Evolutionary conservation across 2,113 vertebrate species (phyloP), one percentile per base, ranked within the genome.

Genomic region (Larimichthys crocea): DNA sequence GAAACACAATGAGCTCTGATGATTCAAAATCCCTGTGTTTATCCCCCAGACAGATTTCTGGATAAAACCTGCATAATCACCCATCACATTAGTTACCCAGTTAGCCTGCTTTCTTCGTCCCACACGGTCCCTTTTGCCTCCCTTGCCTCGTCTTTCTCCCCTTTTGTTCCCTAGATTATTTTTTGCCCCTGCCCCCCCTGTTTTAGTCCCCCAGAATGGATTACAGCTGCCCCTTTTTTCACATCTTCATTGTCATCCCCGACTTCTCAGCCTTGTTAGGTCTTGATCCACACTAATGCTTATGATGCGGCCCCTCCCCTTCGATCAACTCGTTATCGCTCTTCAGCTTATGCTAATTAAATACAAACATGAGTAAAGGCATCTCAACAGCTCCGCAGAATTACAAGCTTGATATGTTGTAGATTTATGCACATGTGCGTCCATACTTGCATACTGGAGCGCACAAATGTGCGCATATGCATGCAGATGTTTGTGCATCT

Each of bases 261-360:
- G 55, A 69, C 55, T 80, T 80, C 52, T 87, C 56, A 19, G 26
- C 74, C 67, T 78, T 84, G 61, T 86, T 74, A 86, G 64, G 80
- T 82, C 67, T 61, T 75, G 63, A 86, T 86, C 78, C 67, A 60
- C 12, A 3, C 53, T 84, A 83, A 84, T 88, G 35, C 80, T 87
- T 48, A 72, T 83, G 85, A 79, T 83, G 82, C 69, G 55, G 62
- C 70, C 50, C 80, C 44, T 85, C 71, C 76, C 76, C 52, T 74
- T 76, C 86, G 87, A 83, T 87, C 85, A 67, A 74, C 76, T 73
- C 1, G 9, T 84, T 90, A 90, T 92, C 60, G 2, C 73, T 71
- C 55, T 59, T 70, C 69, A 64, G 86, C 77, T 89, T 80, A 84
- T 86, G 79, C 50, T 92, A 89, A 91, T 91, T 86, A 86, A 93